A percentile compares a stretch with the other conserved stretches of the same genome.
Evolutionary conservation across 2,797 vertebrate species (phyloP).

Genomic region (Halcyon chelicuti): DNA sequence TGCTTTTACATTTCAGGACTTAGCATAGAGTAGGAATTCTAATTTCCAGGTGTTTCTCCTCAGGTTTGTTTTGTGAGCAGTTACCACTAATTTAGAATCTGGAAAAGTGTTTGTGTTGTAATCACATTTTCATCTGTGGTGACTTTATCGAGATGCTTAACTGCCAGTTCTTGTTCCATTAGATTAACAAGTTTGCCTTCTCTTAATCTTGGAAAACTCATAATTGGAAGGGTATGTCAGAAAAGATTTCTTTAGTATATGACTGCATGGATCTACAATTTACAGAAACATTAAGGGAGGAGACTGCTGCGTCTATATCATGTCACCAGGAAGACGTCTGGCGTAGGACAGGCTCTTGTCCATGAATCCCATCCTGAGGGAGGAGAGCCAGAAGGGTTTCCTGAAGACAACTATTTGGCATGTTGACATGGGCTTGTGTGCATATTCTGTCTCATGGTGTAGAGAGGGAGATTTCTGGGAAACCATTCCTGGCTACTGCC

Average conservation of each 20-base stretch:
- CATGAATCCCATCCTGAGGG: not conserved
- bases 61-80: not conserved
- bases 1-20: not conserved
- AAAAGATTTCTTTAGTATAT: not conserved
- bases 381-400: not conserved
- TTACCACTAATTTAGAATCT: not conserved
- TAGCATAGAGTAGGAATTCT: not conserved
- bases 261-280: not conserved
- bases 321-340: fast-evolving
- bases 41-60: not conserved
- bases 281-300: not conserved
- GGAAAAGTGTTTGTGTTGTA: not conserved
- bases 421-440: fast-evolving
- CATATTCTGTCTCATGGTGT: fast-evolving
- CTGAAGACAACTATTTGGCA: not conserved
- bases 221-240: not conserved
- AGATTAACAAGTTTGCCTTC: not conserved
- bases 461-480: not conserved
- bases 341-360: fast-evolving
- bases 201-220: not conserved
- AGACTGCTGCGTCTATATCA: not conserved
- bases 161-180: not conserved
- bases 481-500: not conserved
- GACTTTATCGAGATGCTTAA: not conserved
- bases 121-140: not conserved